Percentiles rank a stretch among this genome's conserved stretches.
phyloP scores from a whole-genome alignment of 2,113 vertebrate species.

The Podarcis cretensis region DNA sequence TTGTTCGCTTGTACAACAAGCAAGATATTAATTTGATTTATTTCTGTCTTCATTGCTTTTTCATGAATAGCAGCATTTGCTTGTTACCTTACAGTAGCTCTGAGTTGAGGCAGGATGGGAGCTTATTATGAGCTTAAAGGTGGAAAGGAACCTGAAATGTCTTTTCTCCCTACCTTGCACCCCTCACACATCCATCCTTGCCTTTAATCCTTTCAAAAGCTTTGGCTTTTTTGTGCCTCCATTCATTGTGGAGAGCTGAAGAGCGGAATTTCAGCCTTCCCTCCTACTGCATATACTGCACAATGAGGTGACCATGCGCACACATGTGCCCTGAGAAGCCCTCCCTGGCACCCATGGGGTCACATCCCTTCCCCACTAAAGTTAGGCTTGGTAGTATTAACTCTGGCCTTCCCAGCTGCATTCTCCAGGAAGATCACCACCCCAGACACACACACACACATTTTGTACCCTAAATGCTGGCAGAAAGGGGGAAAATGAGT shows the following conservation, averaged over 20 bases:
- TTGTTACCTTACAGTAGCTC: neutral
- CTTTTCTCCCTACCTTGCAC: no score
- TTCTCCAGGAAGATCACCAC: no score
- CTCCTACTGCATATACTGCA: neutral
- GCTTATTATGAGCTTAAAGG: neutral
- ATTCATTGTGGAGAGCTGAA: neutral
- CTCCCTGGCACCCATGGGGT: no score
- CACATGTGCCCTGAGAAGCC: no score
- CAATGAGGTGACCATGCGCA: no score
- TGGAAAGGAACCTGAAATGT: neutral
- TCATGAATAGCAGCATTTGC: neutral
- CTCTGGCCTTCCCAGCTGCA: no score
- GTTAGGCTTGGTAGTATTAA: no score
- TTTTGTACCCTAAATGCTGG: no score
- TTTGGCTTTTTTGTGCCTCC: neutral
- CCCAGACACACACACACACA: no score
- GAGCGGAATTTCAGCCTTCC: neutral
- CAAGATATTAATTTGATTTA: neutral
- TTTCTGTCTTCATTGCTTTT: neutral
- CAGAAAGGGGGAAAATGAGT: no score
- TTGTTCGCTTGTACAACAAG: neutral
- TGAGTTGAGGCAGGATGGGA: neutral
- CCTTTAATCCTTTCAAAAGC: slow-evolving; percentile 2
- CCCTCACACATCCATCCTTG: neutral
- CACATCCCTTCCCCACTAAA: no score